Evolutionary conservation across 2,888 invertebrate species (phyloP).

Genomic region (Drosophila cyrtoloma): DNA sequence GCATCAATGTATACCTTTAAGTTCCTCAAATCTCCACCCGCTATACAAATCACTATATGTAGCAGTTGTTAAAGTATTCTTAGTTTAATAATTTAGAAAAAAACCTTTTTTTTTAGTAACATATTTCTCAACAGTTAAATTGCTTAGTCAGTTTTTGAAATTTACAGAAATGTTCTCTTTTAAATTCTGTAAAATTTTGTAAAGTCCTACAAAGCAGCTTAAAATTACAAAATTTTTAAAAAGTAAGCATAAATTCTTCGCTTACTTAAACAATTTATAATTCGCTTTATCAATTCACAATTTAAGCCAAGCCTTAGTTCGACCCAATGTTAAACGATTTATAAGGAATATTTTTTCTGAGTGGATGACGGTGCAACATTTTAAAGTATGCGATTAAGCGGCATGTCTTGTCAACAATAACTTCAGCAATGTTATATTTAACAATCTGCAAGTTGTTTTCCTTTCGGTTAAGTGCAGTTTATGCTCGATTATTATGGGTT

Average conservation of each 20-base stretch:
- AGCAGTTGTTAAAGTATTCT: rapidly evolving
- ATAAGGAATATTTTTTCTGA: not conserved
- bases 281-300: not conserved
- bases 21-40: not conserved
- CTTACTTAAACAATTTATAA: not conserved
- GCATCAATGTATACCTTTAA: not conserved
- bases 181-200: not conserved
- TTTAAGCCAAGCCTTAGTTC: not conserved
- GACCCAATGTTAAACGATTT: not conserved
- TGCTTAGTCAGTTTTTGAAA: not conserved
- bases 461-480: slow-evolving; percentile 73
- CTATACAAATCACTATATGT: not conserved
- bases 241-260: not conserved
- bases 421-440: slow-evolving; percentile 24
- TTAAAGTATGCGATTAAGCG: slow-evolving; percentile 3
- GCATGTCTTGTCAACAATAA: slow-evolving; percentile 43
- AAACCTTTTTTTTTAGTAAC: rapidly evolving
- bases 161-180: not conserved
- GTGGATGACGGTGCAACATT: not conserved
- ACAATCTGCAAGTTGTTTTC: slow-evolving; percentile 56
- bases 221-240: too few relatives aligned
- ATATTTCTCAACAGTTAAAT: not conserved
- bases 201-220: not conserved
- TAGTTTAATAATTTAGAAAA: not conserved
- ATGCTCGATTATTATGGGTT: slow-evolving; percentile 73